Base-by-base conservation (phyloP, 2,888 invertebrate species). In the Drosophila borealis region DNA sequence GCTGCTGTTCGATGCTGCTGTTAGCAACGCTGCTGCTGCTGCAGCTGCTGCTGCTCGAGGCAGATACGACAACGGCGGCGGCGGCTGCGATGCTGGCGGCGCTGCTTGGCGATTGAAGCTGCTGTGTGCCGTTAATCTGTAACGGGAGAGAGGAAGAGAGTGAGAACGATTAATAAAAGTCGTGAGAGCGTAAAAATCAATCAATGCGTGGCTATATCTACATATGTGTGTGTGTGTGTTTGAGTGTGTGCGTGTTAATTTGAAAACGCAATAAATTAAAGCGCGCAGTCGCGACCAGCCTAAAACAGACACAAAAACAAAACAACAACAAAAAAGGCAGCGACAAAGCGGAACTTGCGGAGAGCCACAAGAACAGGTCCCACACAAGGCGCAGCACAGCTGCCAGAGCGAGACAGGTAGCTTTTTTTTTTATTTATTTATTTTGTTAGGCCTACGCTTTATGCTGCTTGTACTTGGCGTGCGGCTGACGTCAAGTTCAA, bases 101-200 rank as follows among this genome's bases (percentile, higher is more conserved):
- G 74, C 78, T 78, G 80, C 74, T 65, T 54, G 88, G 85, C 67
- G 78, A 66, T 69, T 82, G 80, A 45, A 85, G 60, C 53, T 85
- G 87, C 62, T 84, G 89, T 69, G 89, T 80, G 67, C 88, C 77
- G 84, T 85, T 85, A 74, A 66, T 88, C 89, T 85, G 75, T 11
- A 71, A 72, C 34, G 13, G 29, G 21, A 29, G 13, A 25, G 9
- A 21, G n/a, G 33, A 29, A 13, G 34, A 39, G 37, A 53, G 36
- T 17, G 37, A 36, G 33, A 17, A 34, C 9, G 19, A 21, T 6
- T 19, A 39, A 19, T 19, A 42, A 11, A 29, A 14, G 4, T 29
- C 21, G 11, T 46, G 36, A 55, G 49, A 51, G 54, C 29, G 60
- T 50, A 46, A 61, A 37, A 56, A 49, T 59, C 59, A 59, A 59